Base-by-base conservation (phyloP, 2,113 vertebrate species). In the Bujurquina vittata region DNA sequence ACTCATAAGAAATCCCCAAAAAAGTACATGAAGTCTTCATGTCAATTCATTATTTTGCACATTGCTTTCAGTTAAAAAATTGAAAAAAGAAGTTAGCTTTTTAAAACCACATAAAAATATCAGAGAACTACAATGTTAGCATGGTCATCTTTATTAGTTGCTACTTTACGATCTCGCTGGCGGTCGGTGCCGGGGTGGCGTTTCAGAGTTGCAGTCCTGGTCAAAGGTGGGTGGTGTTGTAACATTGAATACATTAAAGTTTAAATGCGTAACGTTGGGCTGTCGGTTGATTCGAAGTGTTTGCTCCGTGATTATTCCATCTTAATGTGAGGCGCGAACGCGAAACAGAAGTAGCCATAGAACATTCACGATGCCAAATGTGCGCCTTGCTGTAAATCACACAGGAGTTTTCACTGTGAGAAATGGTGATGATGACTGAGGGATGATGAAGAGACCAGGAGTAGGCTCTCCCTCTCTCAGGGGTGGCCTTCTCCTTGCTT, bases 401-500 rank as follows among this genome's bases (percentile, higher is more conserved):
- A 10, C 26, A 69, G 43, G 10, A 54, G 26, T 49, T 54, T 20
- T 72, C 1, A 10, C 65, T 4, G 37, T 58, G 55, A 43, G 37
- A 56, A 76, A 22, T n/a, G 58, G 40, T 67, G 79, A 75, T 29
- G 80, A 88, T 86, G 89, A 81, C 46, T 81, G 87, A 85, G 57
- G 26, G 74, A 75, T 78, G 90, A 84, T 77, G 81, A 80, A 83
- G 87, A 80, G 69, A 59, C 40, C 22, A 5, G 33, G 79, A 77
- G 29, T 43, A 3, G 72, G 54, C 65, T 33, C 46, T 69, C 81
- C 69, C 75, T 61, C 31, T 82, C 87, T 90, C 89, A 80, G 83
- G 84, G 88, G 90, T 89, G 90, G 90, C 85, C 81, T 78, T 80
- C 79, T 81, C 65, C 18, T 31, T 17, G 1, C 54, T 14, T 74